Conservation (phyloP, 2,888 invertebrate genomes). For the Glaucopsyche alexis region DNA sequence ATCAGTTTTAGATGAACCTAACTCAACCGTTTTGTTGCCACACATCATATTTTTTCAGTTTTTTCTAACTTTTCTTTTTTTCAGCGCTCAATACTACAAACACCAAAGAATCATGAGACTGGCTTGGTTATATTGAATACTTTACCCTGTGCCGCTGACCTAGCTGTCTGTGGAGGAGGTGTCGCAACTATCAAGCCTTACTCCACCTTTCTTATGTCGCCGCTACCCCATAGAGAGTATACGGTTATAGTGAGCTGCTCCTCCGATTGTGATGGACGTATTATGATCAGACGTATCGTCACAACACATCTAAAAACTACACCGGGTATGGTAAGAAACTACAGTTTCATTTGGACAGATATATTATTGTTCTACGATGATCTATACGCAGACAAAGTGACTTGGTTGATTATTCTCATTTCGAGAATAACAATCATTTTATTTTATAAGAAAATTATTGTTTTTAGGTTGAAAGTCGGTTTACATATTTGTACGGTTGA, state of each 20-base stretch:
- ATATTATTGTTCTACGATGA: too few species aligned
- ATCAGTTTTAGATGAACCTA: neutral
- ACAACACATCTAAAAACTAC: conserved; percentile 54
- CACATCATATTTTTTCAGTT: too few species aligned
- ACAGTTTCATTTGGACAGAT: neutral
- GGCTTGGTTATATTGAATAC: conserved; percentile 83
- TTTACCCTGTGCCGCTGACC: conserved; percentile 78
- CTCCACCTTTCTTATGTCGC: conserved; percentile 65
- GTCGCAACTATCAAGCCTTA: conserved; percentile 56
- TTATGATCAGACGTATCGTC: conserved; percentile 51
- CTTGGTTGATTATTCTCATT: too few species aligned
- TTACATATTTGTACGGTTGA: too few species aligned
- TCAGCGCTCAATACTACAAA: conserved; percentile 69
- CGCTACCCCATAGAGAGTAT: conserved; percentile 54
- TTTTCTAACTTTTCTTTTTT: conserved; percentile 16
- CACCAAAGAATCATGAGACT: conserved; percentile 62
- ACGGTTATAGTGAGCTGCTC: conserved; percentile 50
- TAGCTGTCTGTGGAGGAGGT: conserved; percentile 56
- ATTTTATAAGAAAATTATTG: too few species aligned
- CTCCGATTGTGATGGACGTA: conserved; percentile 58
- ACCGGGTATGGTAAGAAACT: conserved; percentile 54
- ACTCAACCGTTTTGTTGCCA: too few species aligned
- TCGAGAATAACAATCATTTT: too few species aligned
- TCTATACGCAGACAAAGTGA: too few species aligned
- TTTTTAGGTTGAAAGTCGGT: too few species aligned